These are phyloP conservation scores for Pomacea maculata DNA, from an alignment of 1,140 invertebrate species.

Conservation along the genomic window DNA sequence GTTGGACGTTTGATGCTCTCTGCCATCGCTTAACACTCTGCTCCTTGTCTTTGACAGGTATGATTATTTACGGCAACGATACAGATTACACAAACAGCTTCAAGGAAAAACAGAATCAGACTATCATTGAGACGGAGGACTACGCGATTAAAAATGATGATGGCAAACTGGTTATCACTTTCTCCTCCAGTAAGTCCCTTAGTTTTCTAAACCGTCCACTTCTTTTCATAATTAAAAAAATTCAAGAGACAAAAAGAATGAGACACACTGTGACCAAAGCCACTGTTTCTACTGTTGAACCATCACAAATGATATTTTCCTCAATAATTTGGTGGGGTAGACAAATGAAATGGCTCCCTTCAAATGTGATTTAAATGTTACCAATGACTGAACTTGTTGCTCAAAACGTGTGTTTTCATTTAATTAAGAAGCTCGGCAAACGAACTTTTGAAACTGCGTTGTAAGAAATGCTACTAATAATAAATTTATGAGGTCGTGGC, in stretches of 20 bases:
- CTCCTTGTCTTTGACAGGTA: neutral
- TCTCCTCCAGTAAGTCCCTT: constrained; percentile 9
- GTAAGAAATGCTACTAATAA: neutral
- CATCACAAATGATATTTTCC: neutral
- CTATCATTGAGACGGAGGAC: neutral
- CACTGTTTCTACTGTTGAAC: neutral
- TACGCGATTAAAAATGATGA: neutral
- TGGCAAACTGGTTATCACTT: neutral
- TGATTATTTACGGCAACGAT: neutral
- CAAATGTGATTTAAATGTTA: too few relatives aligned
- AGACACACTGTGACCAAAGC: too few relatives aligned
- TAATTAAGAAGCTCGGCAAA: neutral
- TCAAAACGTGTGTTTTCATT: too few relatives aligned
- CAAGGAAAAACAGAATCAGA: neutral
- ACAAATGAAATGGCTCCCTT: too few relatives aligned
- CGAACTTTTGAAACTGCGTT: neutral
- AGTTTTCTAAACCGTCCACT: neutral
- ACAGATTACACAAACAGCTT: constrained; percentile 8
- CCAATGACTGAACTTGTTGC: too few relatives aligned
- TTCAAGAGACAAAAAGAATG: neutral
- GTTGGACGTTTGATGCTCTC: too few relatives aligned
- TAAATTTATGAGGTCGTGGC: neutral
- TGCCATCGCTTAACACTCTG: too few relatives aligned
- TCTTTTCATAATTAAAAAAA: neutral
- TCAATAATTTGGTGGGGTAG: too few relatives aligned